Conservation (phyloP, 2,113 vertebrate genomes). For the Pseudorhombus dupliciocellatus region DNA sequence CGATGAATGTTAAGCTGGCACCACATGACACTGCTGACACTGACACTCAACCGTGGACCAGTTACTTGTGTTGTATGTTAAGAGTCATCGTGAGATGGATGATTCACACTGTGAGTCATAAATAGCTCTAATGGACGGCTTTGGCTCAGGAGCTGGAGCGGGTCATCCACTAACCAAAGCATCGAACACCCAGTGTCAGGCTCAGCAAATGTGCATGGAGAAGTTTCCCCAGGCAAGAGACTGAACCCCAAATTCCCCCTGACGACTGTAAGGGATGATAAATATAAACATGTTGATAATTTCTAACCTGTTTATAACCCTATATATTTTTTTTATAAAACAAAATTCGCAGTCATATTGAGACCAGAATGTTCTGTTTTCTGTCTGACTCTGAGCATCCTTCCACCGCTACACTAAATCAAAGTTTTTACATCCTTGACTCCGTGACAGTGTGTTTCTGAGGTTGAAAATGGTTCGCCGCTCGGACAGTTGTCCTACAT, state of each 20-base stretch:
- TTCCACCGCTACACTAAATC: neutral
- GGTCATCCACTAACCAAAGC: no score
- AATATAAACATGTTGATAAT: neutral
- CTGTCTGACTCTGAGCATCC: neutral
- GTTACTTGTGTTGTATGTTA: neutral
- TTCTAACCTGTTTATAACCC: neutral
- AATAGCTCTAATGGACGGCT: no score
- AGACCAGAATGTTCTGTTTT: neutral
- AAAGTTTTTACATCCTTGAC: neutral
- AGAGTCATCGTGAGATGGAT: neutral
- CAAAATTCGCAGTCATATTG: neutral
- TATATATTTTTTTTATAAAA: neutral
- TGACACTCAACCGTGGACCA: neutral
- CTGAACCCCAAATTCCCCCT: neutral
- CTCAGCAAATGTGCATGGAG: no score
- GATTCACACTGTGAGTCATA: no score
- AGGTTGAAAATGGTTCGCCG: neutral
- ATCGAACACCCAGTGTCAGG: no score
- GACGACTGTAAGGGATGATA: neutral
- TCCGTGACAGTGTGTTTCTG: neutral
- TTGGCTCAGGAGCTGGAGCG: no score
- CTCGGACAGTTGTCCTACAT: constrained; percentile 33
- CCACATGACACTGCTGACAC: neutral
- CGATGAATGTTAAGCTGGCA: neutral
- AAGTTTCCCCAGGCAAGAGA: no score